Evolutionary conservation across 2,113 vertebrate species (phyloP), one percentile per base, ranked within the genome.

Genomic region (Phocoena phocoena): DNA sequence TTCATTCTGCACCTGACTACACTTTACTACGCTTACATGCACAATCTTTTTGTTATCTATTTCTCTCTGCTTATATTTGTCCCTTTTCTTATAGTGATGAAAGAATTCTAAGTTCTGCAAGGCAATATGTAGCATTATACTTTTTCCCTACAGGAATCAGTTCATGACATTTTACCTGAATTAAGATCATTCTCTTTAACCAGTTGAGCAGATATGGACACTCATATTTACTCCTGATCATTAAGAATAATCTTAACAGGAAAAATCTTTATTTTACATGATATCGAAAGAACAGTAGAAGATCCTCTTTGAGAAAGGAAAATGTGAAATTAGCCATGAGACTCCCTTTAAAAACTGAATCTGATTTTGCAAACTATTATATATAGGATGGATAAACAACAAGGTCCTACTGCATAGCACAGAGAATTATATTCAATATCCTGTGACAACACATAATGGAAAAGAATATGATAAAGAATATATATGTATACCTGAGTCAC

Each of bases 261-360:
- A 79, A 71, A 67, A 81, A 79, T 8, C 4, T 18, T 58, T 18
- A 12, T 82, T 85, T 73, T 71, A 77, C 21, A 25, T 55, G 77
- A 62, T 33, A 88, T 14, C 23, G 44, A 82, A 84, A 85, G 36
- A 88, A 67, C 55, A 55, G 13, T 60, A 31, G 25, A 79, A 63
- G 36, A 38, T 93, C 15, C 25, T 97, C 11, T 88, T 63, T 68
- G 70, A 89, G 55, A 91, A 88, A 60, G 31, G 28, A 96, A 92
- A 88, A 93, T 63, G 17, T 73, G 55, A 93, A 91, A 91, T 41
- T 73, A 79, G 53, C 96, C 90, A 68, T 70, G 79, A 0, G 5
- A 38, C 41, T 95, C 15, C 11, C 50, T 93, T 94, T 94, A 63
- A 85, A 76, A 63, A 47, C 5, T 28, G 28, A 76, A 60, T 50